Conservation (phyloP, 2,113 vertebrate genomes). For the Menura novaehollandiae region DNA sequence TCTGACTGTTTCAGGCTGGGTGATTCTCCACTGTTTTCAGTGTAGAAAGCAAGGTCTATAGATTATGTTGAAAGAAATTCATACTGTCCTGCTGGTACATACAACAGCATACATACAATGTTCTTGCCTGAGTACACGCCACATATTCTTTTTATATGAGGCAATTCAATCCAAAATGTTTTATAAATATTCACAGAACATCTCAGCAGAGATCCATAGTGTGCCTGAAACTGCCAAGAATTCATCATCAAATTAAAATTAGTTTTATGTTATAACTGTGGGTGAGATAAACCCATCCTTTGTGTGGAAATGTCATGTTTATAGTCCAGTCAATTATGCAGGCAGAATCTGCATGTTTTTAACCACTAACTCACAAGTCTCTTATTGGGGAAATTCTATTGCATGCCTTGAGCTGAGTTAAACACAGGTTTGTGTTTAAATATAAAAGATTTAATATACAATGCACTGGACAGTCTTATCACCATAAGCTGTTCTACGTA, state of each 20-base stretch:
- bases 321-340: not conserved
- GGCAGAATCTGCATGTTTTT: not conserved
- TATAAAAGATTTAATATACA: not conserved
- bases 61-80: conserved; percentile 10
- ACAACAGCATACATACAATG: not conserved
- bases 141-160: not conserved
- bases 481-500: not conserved
- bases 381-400: not conserved
- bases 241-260: not conserved
- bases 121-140: not conserved
- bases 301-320: not conserved
- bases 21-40: not conserved
- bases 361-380: not conserved
- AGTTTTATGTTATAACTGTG: not conserved
- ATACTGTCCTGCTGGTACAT: not conserved
- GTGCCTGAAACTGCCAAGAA: not conserved
- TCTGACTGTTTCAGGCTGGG: not conserved
- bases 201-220: not conserved
- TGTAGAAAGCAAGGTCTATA: not conserved
- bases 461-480: not conserved
- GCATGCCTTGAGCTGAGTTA: not conserved
- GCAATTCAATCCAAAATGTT: not conserved
- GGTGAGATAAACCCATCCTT: not conserved
- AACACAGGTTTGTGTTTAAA: not conserved
- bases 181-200: not conserved